Evolutionary conservation across 1,140 invertebrate genomes (phyloP).

Genomic region (Scylla paramamosain): DNA sequence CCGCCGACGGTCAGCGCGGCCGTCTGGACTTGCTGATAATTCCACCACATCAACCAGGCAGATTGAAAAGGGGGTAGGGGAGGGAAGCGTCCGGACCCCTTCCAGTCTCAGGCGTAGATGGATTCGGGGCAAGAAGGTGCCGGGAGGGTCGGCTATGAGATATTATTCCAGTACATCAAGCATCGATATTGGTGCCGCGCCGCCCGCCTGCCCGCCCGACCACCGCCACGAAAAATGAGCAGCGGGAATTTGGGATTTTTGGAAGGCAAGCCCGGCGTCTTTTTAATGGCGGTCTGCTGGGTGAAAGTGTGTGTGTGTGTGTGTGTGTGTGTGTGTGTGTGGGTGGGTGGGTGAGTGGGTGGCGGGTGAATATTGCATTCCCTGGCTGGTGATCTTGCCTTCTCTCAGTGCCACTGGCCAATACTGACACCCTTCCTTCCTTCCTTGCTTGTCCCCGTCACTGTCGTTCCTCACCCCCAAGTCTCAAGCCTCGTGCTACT

Average conservation of each 20-base stretch:
- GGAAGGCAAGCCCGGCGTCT: slow-evolving; percentile 1
- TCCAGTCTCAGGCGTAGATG: slow-evolving; percentile 69
- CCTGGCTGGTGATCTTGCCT: neutral
- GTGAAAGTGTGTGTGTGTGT: neutral
- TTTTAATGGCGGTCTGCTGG: slow-evolving; percentile 53
- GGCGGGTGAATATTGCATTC: neutral
- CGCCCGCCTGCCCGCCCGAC: slow-evolving; percentile 2
- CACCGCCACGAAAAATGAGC: slow-evolving; percentile 59
- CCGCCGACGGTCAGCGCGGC: slow-evolving; percentile 65
- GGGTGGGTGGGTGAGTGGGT: neutral
- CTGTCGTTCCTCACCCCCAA: too few species aligned
- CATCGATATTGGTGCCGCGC: slow-evolving; percentile 72
- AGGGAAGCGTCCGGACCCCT: slow-evolving; percentile 6
- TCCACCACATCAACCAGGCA: slow-evolving; percentile 75
- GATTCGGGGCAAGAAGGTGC: slow-evolving; percentile 72
- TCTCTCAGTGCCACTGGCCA: neutral
- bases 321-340: neutral
- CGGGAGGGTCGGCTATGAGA: slow-evolving; percentile 65
- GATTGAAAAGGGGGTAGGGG: slow-evolving; percentile 63
- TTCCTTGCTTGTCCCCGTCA: too few species aligned
- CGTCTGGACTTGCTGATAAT: slow-evolving; percentile 73
- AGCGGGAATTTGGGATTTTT: slow-evolving; percentile 56
- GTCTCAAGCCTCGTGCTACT: neutral
- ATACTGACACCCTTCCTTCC: too few species aligned
- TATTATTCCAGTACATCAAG: slow-evolving; percentile 76